Evolutionary conservation across 2,888 invertebrate species (phyloP), one percentile per base, ranked within the genome.

Genomic region (Agapostemon virescens): DNA sequence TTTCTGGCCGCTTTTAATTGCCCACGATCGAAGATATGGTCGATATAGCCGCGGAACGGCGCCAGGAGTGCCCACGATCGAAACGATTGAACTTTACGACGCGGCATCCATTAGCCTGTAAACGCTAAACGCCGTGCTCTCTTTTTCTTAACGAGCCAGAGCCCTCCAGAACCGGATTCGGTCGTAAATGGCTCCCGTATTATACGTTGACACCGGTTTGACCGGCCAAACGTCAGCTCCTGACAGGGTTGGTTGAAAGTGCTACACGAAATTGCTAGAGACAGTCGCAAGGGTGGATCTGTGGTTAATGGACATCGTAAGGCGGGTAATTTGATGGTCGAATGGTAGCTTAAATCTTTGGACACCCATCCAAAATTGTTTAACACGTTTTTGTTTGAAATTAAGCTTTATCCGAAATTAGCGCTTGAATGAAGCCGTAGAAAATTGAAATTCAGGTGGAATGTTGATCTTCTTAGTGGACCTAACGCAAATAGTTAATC

Each of bases 1-100:
- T 79, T 26, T 15, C 17, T 30, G 13, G 45, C 55, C 30, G n/a
- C 49, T 23, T 58, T 30, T 33, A 42, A 72, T 72, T 72, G 36
- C 26, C 49, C 23, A 17, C 61, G 4, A 36, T 30, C 55, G 52
- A 49, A 55, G 64, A 64, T 61, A 55, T 63, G 55, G 33, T 0
- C 20, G 30, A n/a, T 40, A 42, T 23, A 30, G 7, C 11, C n/a
- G n/a, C 33, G 33, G n/a, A 6, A 36, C 36, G n/a, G 36, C 33
- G 20, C 11, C 33, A 13, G n/a, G 63, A n/a, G n/a, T 11, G 36
- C n/a, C n/a, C 9, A 1, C 36, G 63, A 36, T 33, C 36, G n/a
- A n/a, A 33, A 11, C 33, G 36, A 36, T 63, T n/a, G 33, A 63
- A 63, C n/a, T 63, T 33, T n/a, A 63, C 33, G 36, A 30, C 49